Base-by-base conservation (phyloP, 2,113 vertebrate genomes). In the Cricetomys ansorgei region DNA sequence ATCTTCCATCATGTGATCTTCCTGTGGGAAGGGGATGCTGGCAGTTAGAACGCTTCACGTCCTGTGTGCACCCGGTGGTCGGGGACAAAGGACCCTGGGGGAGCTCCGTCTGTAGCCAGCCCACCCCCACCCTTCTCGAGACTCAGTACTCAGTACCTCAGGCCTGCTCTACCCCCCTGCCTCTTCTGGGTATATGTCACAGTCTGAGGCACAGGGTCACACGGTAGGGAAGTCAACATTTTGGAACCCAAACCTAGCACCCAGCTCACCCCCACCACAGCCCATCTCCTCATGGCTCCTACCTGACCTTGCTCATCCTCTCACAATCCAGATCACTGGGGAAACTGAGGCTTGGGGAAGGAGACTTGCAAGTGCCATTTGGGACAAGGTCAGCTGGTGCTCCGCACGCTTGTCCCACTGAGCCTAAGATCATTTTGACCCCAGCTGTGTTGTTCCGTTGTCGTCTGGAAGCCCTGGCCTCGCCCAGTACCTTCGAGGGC, bases 21-120 rank as follows among this genome's bases (percentile, higher is more conserved):
- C 34, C n/a, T 1, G 0, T 2, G 17, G 37, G 69, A 17, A 37
- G 43, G 23, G 5, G 55, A 25, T 34, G 7, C 4, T 5, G 65
- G 40, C 31, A n/a, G 1, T 8, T 0, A 10, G 1, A 29, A 5
- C 27, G 3, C 48, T 31, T 27, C n/a, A n/a, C n/a, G n/a, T n/a
- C n/a, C n/a, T n/a, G n/a, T 70, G 34, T 13, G 59, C 5, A 29
- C 45, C 40, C 12, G 53, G 50, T 43, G 45, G 21, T 59, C 57
- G 17, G 7, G 48, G 8, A 25, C 69, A 31, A 25, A 62, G 85
- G 55, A 31, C 53, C 23, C 45, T 67, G 19, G 43, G 55, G 79
- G 45, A 29, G 17, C 57, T 34, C 27, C 40, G 43, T 4, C 29
- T 23, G 1, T 11, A 45, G 57, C n/a, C 57, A 64, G 40, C 40